phyloP scores from a whole-genome alignment of 2,888 invertebrate genomes.

The Alloscopus bannaensis region DNA sequence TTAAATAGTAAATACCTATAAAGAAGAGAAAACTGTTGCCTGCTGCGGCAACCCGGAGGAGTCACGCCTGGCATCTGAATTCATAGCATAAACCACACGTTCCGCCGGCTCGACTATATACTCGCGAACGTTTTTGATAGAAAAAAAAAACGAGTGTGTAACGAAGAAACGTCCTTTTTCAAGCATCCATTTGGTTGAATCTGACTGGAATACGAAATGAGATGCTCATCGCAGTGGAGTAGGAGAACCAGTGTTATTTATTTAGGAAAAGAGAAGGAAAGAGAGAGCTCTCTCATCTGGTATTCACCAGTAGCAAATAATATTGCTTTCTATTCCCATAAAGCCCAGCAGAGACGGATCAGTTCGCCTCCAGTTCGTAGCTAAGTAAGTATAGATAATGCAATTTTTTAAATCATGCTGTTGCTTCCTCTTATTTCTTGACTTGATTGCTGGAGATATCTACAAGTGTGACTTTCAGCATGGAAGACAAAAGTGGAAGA shows the following conservation, averaged over 20 bases:
- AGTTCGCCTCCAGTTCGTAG: constrained; percentile 34
- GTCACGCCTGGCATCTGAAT: too few species aligned
- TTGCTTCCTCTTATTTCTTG: too few species aligned
- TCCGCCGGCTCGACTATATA: too few species aligned
- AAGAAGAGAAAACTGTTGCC: too few species aligned
- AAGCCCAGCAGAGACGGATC: constrained; percentile 1
- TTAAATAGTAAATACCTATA: too few species aligned
- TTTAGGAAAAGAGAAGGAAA: constrained; percentile 27
- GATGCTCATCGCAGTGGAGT: neutral
- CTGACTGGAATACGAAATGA: constrained; percentile 55
- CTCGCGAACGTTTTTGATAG: too few species aligned
- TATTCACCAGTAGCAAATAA: constrained; percentile 9
- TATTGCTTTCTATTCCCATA: neutral
- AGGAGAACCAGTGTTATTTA: constrained; percentile 16
- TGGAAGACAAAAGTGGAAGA: constrained; percentile 26
- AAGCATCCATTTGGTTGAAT: constrained; percentile 19
- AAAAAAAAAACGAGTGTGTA: too few species aligned
- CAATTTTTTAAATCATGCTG: neutral
- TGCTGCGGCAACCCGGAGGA: too few species aligned
- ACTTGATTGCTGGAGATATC: too few species aligned
- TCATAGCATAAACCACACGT: too few species aligned
- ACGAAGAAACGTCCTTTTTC: too few species aligned
- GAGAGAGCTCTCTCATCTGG: constrained; percentile 25
- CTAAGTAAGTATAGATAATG: constrained; percentile 16
- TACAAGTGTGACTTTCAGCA: too few species aligned